Percentiles rank a stretch among this genome's conserved stretches.
phyloP scores from a whole-genome alignment of 2,888 invertebrate species.

The Drosophila paramelanica region DNA sequence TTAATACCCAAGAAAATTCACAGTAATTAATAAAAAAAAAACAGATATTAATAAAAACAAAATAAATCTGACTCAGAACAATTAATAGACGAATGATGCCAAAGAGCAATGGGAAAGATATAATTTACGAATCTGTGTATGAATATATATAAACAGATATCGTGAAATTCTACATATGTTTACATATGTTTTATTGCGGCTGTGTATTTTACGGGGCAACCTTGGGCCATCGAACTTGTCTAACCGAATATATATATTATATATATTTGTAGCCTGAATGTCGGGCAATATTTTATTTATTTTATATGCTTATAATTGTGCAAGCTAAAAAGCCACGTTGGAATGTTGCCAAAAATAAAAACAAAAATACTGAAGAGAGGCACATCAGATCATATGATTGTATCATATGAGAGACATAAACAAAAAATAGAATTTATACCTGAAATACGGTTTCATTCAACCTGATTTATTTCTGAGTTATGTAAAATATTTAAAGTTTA shows the following conservation, averaged over 20 bases:
- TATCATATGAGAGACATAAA: slow-evolving; percentile 40
- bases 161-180: slow-evolving; percentile 47
- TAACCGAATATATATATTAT: slow-evolving; percentile 21
- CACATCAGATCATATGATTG: slow-evolving; percentile 30
- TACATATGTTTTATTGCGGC: slow-evolving; percentile 54
- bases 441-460: background rate
- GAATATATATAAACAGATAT: background rate
- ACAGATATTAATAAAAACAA: slow-evolving; percentile 2
- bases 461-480: background rate
- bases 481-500: background rate
- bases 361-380: background rate
- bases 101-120: slow-evolving; percentile 12
- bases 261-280: slow-evolving; percentile 3
- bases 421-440: slow-evolving; percentile 12
- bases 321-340: slow-evolving; percentile 54
- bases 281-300: slow-evolving; percentile 65
- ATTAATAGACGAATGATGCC: slow-evolving; percentile 37
- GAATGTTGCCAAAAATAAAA: slow-evolving; percentile 35
- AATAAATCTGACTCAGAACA: slow-evolving; percentile 41
- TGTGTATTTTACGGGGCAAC: slow-evolving; percentile 50
- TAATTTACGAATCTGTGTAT: slow-evolving; percentile 1
- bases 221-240: slow-evolving; percentile 65
- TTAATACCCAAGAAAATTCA: slow-evolving; percentile 2
- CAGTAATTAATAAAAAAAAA: slow-evolving; percentile 12
- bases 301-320: slow-evolving; percentile 58